Conservation (phyloP, 1,140 invertebrate genomes). For the Leptopilina clavipes region DNA sequence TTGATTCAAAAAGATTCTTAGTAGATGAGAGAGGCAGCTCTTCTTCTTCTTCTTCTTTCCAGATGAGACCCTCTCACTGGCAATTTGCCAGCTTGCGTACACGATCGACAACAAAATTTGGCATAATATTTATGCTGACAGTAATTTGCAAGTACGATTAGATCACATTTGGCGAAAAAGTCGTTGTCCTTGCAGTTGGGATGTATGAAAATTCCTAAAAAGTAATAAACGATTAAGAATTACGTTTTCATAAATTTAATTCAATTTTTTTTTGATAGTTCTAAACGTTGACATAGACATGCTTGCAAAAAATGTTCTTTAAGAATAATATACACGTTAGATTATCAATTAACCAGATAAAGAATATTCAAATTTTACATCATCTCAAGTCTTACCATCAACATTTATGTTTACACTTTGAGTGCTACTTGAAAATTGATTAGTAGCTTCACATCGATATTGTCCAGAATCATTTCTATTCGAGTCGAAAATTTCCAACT, state of each 20-base stretch:
- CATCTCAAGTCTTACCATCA: conserved; percentile 77
- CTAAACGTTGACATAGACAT: too few species aligned
- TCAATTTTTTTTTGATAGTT: too few species aligned
- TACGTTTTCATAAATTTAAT: too few species aligned
- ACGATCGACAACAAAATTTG: conserved; percentile 94
- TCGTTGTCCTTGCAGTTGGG: conserved; percentile 89
- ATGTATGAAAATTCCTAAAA: conserved; percentile 82
- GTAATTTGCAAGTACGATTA: conserved; percentile 88
- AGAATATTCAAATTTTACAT: too few species aligned
- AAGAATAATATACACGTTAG: too few species aligned
- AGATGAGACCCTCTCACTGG: conserved; percentile 71
- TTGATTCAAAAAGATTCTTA: conserved; percentile 40
- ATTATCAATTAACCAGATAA: conserved; percentile 19
- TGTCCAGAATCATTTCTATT: conserved; percentile 82
- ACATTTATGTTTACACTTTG: conserved; percentile 80
- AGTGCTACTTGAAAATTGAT: conserved; percentile 79
- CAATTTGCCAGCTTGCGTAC: conserved; percentile 87
- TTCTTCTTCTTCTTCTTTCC: conserved; percentile 65
- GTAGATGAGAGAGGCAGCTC: conserved; percentile 56
- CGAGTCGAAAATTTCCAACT: conserved; percentile 80
- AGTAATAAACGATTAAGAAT: conserved; percentile 28
- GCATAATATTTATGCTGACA: conserved; percentile 92
- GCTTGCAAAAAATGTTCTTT: too few species aligned
- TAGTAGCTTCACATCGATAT: conserved; percentile 87
- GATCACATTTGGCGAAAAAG: conserved; percentile 91